These are phyloP conservation scores for Torymus aiolomorphi DNA, from an alignment of 2,888 invertebrate genomes.

Conservation along the genomic window DNA sequence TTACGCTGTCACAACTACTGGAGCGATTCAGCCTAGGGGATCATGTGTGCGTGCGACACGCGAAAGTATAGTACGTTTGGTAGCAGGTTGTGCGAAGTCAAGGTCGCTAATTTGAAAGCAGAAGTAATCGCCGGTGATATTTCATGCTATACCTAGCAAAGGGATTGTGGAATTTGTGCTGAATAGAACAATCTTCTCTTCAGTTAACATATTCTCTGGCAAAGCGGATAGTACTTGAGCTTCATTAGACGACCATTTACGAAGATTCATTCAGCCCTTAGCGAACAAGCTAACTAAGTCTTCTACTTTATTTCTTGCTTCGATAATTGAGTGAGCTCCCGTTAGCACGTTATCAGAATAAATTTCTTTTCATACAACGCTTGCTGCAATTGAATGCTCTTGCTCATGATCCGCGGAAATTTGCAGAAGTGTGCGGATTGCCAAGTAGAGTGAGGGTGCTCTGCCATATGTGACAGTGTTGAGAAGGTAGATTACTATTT, in stretches of 20 bases:
- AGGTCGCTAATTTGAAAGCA: not conserved
- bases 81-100: not conserved
- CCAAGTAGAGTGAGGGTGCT: not conserved
- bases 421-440: not conserved
- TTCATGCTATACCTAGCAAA: not conserved
- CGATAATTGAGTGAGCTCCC: not conserved
- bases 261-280: not conserved
- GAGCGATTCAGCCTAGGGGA: not conserved
- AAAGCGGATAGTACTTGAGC: not conserved
- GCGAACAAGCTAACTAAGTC: not conserved
- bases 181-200: not conserved
- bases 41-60: not conserved
- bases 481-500: not conserved
- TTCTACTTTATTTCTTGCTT: not conserved
- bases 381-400: not conserved
- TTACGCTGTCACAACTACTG: not conserved
- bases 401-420: not conserved
- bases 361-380: no score
- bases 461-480: not conserved
- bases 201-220: not conserved
- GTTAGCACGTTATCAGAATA: not conserved
- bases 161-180: not conserved
- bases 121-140: not conserved
- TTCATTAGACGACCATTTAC: not conserved
- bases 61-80: not conserved